Evolutionary conservation across 2,888 invertebrate species (phyloP).

Genomic region (Amorpha juglandis): DNA sequence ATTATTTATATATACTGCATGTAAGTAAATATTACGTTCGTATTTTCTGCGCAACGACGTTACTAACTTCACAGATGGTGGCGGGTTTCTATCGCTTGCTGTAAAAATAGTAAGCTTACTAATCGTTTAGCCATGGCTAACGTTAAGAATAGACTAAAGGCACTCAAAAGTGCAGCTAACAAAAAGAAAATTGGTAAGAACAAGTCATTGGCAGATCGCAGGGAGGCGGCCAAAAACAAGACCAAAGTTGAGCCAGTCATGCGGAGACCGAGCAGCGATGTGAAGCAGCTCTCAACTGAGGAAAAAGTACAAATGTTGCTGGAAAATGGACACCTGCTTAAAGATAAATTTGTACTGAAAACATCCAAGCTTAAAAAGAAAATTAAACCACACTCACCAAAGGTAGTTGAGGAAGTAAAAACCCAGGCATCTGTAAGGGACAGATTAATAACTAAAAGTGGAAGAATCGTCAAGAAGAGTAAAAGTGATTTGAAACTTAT

Average conservation of each 20-base stretch:
- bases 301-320: constrained; percentile 52
- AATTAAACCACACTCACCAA: constrained; percentile 24
- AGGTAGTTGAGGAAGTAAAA: constrained; percentile 15
- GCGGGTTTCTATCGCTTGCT: constrained; percentile 67
- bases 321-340: constrained; percentile 53
- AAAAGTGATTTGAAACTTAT: constrained; percentile 57
- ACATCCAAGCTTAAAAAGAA: constrained; percentile 29
- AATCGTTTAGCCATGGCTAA: constrained; percentile 74
- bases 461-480: constrained; percentile 50
- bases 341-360: constrained; percentile 42
- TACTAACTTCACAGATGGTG: constrained; percentile 68
- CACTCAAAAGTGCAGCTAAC: constrained; percentile 58
- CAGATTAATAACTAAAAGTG: constrained; percentile 49
- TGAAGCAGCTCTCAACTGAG: constrained; percentile 46
- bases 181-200: constrained; percentile 57
- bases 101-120: constrained; percentile 58
- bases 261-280: constrained; percentile 45
- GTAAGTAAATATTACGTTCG: constrained; percentile 68
- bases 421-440: constrained; percentile 8
- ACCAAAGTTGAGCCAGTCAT: constrained; percentile 40
- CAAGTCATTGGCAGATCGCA: constrained; percentile 60
- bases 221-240: constrained; percentile 35
- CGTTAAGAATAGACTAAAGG: constrained; percentile 67
- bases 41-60: constrained; percentile 52
- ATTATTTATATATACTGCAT: constrained; percentile 69